Percentiles rank a stretch among this genome's conserved stretches.
Conservation (phyloP, 1,140 invertebrate genomes). For the Trachymyrmex cornetzi region DNA sequence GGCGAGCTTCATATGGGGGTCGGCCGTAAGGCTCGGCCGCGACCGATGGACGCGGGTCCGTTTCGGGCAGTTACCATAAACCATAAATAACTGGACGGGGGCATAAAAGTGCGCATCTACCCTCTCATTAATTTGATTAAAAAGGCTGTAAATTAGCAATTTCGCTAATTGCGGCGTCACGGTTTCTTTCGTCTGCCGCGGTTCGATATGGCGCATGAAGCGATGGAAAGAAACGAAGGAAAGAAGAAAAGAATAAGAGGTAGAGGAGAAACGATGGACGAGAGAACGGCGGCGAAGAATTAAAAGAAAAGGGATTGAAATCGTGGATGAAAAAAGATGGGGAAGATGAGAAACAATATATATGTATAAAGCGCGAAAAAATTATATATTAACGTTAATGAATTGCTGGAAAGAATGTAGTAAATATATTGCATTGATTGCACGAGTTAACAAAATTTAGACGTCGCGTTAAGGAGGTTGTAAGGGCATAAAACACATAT, state of each 20-base stretch:
- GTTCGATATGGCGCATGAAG: conserved; percentile 21
- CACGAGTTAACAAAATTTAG: background rate
- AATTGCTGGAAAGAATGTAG: background rate
- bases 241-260: conserved; percentile 14
- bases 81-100: conserved; percentile 76
- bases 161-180: conserved; percentile 76
- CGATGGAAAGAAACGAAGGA: conserved; percentile 9
- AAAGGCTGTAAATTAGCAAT: conserved; percentile 77
- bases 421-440: background rate
- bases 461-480: no score
- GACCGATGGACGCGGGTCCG: conserved; percentile 63
- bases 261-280: conserved; percentile 1
- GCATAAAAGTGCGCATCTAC: conserved; percentile 70
- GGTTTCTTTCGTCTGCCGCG: conserved; percentile 56
- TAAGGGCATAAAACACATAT: no score
- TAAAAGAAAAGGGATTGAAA: conserved; percentile 28
- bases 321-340: conserved; percentile 8
- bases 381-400: conserved; percentile 1
- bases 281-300: conserved; percentile 4
- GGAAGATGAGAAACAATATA: background rate
- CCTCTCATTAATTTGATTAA: conserved; percentile 79
- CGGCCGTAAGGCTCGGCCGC: conserved; percentile 29
- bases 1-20: conserved; percentile 18
- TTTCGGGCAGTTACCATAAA: conserved; percentile 77
- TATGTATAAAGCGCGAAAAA: background rate